Base-by-base conservation (phyloP, 1,140 invertebrate species). In the Sitobion miscanthi region DNA sequence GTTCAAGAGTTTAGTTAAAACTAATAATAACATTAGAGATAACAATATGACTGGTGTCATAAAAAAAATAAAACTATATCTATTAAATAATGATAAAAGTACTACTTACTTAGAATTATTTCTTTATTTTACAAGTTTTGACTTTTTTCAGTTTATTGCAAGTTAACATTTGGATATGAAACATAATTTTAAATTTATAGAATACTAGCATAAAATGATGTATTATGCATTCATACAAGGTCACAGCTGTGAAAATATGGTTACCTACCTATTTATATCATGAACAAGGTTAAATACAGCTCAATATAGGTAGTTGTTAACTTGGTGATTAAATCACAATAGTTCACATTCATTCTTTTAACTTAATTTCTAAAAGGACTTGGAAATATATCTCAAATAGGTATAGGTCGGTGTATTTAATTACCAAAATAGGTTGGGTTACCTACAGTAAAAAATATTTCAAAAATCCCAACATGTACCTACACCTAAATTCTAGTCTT, bases 211-310 rank as follows among this genome's bases (percentile, higher is more conserved):
- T 89, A 62, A 23, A 90, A 35, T n/a, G 62, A 90, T 23, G 38
- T 69, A 90, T 54, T 69, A 57, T 62, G 89, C 38, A 90, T 23
- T 90, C 35, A 90, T 77, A 47, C 90, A 91, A 91, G 90, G 90
- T 82, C 90, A 91, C 90, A 91, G 69, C 54, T 91, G 90, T 91
- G 62, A 91, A 91, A 91, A 77, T 91, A 91, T 91, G 77, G 90
- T 77, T 91, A 77, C 62, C 62, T 77, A 77, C 62, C 62, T 77
- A 91, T 91, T 90, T 77, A 77, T 82, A 77, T 69, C 57, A 91
- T 35, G 90, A 89, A 89, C 90, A 91, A 91, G 90, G 90, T 91
- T 91, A 91, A 25, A 69, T 89, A 54, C 49, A 57, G n/a, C 9
- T 25, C 5, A 8, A 89, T 57, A 42, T 57, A 89, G 21, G 88